phyloP scores from a whole-genome alignment of 2,113 vertebrate genomes.

The Emberiza fucata region DNA sequence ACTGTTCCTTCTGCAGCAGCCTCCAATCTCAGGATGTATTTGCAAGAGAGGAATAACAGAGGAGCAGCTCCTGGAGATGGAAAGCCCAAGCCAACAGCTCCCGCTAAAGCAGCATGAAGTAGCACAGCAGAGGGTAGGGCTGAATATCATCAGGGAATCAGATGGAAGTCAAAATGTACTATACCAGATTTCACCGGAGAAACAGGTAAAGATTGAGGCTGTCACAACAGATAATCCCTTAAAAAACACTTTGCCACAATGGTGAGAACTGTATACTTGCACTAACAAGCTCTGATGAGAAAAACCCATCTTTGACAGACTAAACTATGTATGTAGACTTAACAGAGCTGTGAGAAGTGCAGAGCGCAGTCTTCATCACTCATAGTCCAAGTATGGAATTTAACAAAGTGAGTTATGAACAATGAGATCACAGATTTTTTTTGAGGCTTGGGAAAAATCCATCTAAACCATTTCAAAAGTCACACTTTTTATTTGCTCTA shows the following conservation, averaged over 20 bases:
- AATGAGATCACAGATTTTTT: conserved; percentile 1
- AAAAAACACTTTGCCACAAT: not conserved
- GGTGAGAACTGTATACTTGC: not conserved
- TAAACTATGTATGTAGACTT: not conserved
- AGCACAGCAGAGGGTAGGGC: not conserved
- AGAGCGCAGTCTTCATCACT: not conserved
- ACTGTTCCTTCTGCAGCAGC: not conserved
- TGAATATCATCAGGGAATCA: not conserved
- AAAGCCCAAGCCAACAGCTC: not conserved
- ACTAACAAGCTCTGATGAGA: not conserved
- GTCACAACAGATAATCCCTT: not conserved
- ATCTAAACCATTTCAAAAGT: conserved; percentile 21
- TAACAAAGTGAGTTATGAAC: not conserved
- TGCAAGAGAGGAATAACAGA: not conserved
- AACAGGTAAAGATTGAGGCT: not conserved
- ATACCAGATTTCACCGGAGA: not conserved
- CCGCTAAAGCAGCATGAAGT: not conserved
- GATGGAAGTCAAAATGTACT: not conserved
- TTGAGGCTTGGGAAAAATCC: not conserved
- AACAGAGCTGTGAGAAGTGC: not conserved
- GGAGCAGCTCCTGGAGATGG: not conserved
- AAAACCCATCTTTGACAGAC: not conserved
- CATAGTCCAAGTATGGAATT: not conserved
- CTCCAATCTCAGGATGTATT: not conserved
- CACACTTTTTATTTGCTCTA: not conserved